Base-by-base conservation (phyloP, 1,140 invertebrate genomes). In the Heliconius hermathena region DNA sequence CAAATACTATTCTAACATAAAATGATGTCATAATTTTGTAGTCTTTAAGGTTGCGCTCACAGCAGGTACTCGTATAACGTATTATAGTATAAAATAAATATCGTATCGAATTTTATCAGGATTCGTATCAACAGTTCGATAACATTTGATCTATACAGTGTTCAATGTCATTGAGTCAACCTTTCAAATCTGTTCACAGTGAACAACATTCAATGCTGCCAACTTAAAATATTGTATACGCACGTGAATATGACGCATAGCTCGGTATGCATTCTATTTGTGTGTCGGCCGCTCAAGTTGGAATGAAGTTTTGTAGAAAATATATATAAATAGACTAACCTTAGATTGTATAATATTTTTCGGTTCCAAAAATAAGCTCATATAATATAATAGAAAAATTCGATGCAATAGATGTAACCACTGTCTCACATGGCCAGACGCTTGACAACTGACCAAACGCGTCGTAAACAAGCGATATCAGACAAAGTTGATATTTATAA, bases 391-490 rank as follows among this genome's bases (percentile, higher is more conserved):
- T 46, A 46, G 41, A 22, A 3, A 26, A 22, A 8, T 22, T 8
- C 22, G 9, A 26, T n/a, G 26, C 26, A 66, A 18, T 66, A 66
- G 57, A 60, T 16, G 54, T 33, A 22, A 11, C 60, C 60, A 26
- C 4, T 2, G 26, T 66, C 13, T 89, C 86, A 90, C 83, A 85
- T 85, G 85, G 84, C 79, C 46, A 20, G 81, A 52, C 78, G 73
- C 8, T 13, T 38, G 70, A 26, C 75, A 41, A 84, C 83, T 83
- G 81, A 81, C 66, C 13, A 1, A 22, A 52, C 52, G 6, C 49
- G 66, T 49, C 33, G 26, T 22, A 71, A 52, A 49, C 41, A 52
- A 26, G 22, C 52, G 60, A 11, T 52, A 33, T 13, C 57, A 11
- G 38, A 70, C 57, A 57, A 72, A 72, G 73, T 79, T 79, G 66